Evolutionary conservation across 64 coral and sea anemone genomes (phyloP).

Genomic region (Anthopleura sola): DNA sequence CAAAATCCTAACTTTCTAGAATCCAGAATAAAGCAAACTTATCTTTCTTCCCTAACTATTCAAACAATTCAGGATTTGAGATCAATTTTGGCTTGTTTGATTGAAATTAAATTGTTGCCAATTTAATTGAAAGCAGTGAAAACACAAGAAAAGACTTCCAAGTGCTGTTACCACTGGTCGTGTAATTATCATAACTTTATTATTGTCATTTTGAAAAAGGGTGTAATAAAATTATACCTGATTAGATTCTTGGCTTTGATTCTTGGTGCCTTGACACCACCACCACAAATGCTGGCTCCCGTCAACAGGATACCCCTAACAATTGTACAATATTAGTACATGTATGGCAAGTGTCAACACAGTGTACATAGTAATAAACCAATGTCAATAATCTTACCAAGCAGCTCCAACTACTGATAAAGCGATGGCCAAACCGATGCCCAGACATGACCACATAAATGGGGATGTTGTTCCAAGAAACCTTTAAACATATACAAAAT

Average conservation of each 20-base stretch:
- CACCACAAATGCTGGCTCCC: slow-evolving; percentile 92
- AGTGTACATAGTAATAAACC: not conserved
- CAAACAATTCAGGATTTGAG: no score
- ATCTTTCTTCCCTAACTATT: no score
- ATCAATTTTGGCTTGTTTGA: no score
- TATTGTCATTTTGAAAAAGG: no score
- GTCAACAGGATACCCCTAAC: slow-evolving; percentile 91
- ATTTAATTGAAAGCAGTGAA: no score
- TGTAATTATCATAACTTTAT: no score
- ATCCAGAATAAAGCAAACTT: no score
- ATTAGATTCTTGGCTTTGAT: slow-evolving; percentile 97
- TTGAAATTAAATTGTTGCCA: no score
- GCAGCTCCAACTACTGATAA: slow-evolving; percentile 95
- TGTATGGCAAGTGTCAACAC: not conserved
- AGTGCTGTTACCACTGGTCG: no score
- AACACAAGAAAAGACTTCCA: no score
- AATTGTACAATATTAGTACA: not conserved
- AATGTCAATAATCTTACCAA: slow-evolving; percentile 51
- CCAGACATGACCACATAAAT: slow-evolving; percentile 90
- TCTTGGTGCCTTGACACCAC: slow-evolving; percentile 96
- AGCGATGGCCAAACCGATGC: slow-evolving; percentile 79
- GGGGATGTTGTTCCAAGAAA: slow-evolving; percentile 80
- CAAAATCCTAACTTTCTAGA: no score
- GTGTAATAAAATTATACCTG: slow-evolving; percentile 24
- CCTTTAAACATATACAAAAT: slow-evolving; percentile 45